phyloP scores from a whole-genome alignment of 2,797 vertebrate genomes.

The Garrulus glandarius region DNA sequence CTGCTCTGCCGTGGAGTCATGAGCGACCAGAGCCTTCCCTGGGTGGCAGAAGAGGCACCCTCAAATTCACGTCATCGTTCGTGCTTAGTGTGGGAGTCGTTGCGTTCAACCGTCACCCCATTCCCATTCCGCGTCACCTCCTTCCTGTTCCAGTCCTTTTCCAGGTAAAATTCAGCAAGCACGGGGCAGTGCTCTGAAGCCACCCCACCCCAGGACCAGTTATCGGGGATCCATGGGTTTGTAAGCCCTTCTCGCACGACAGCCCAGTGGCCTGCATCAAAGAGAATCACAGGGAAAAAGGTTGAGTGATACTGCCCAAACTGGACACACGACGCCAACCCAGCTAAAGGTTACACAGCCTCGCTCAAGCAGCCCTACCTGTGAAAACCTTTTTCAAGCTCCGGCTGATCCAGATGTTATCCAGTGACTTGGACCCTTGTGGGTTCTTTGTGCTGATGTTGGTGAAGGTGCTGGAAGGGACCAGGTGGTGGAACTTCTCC shows the following conservation, averaged over 20 bases:
- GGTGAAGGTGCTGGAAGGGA: slow-evolving; percentile 86
- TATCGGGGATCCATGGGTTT: slow-evolving; percentile 95
- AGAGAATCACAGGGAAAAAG: not conserved
- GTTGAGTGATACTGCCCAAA: rapidly evolving
- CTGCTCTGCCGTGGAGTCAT: not conserved
- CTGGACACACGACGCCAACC: rapidly evolving
- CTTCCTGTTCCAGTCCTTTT: slow-evolving; percentile 80
- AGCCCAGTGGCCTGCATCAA: slow-evolving; percentile 82
- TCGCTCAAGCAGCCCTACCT: slow-evolving; percentile 69
- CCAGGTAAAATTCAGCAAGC: slow-evolving; percentile 84
- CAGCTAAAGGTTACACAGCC: rapidly evolving
- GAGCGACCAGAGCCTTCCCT: not conserved
- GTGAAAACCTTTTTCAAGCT: slow-evolving; percentile 89
- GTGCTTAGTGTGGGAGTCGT: slow-evolving; percentile 80
- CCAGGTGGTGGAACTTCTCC: slow-evolving; percentile 85
- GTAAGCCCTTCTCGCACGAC: slow-evolving; percentile 92
- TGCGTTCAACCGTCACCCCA: slow-evolving; percentile 79
- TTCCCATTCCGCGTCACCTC: slow-evolving; percentile 75
- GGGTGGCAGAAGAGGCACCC: not conserved
- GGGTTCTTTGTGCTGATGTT: slow-evolving; percentile 95
- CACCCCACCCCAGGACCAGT: slow-evolving; percentile 96
- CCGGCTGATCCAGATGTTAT: slow-evolving; percentile 95
- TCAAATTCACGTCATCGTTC: slow-evolving; percentile 83
- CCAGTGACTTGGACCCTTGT: slow-evolving; percentile 86
- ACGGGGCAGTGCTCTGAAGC: slow-evolving; percentile 92